Evolutionary conservation across 2,888 invertebrate species (phyloP).

Genomic region (Nephrotoma appendiculata): DNA sequence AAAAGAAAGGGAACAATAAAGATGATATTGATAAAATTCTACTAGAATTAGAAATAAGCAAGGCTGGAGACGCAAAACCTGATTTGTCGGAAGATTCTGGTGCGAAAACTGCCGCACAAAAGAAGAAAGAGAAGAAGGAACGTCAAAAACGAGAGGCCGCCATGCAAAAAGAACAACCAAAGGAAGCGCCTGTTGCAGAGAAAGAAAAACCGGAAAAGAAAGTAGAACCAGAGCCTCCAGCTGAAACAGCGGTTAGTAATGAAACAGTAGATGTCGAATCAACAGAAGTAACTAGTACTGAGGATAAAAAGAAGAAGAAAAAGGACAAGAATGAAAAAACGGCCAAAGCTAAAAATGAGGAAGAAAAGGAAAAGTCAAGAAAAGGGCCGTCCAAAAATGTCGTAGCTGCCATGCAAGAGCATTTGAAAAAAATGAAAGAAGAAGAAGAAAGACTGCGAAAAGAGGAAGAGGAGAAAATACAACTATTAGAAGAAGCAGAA

Average conservation of each 20-base stretch:
- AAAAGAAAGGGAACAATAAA: constrained; percentile 59
- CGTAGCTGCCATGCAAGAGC: constrained; percentile 85
- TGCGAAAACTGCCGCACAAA: constrained; percentile 71
- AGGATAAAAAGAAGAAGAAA: constrained; percentile 35
- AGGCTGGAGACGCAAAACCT: constrained; percentile 44
- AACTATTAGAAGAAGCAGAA: constrained; percentile 59
- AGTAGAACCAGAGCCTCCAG: constrained; percentile 7
- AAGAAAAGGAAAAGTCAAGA: constrained; percentile 41
- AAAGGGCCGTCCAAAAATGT: constrained; percentile 69
- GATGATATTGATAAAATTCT: constrained; percentile 72
- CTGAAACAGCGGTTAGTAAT: constrained; percentile 13
- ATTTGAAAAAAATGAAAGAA: constrained; percentile 73
- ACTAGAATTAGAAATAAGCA: constrained; percentile 70
- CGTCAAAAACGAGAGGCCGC: constrained; percentile 58
- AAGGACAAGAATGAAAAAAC: constrained; percentile 28
- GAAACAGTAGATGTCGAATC: constrained; percentile 11
- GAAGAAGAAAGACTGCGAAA: constrained; percentile 61
- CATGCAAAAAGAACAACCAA: constrained; percentile 21
- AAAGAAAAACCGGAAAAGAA: constrained; percentile 58
- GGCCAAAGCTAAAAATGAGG: constrained; percentile 30
- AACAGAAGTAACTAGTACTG: constrained; percentile 47
- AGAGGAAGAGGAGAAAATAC: constrained; percentile 70
- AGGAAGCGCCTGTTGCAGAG: constrained; percentile 31
- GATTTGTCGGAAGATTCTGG: constrained; percentile 22
- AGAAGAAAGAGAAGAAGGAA: constrained; percentile 81